Base-by-base conservation (phyloP, 2,888 invertebrate species). In the Sericinus montela region DNA sequence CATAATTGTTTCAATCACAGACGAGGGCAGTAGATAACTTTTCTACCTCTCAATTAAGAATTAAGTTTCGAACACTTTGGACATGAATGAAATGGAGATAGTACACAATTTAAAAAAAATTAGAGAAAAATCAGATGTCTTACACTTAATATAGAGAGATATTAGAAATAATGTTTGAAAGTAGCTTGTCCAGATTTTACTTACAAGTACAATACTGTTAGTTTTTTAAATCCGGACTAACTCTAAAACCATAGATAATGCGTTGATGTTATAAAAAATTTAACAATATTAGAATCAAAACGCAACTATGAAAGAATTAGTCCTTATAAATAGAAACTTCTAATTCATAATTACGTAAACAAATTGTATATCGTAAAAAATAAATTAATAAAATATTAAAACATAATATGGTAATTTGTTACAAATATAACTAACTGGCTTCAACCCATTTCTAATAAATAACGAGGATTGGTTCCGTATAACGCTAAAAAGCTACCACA, bases 1-100 rank as follows among this genome's bases (percentile, higher is more conserved):
- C 19, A 39, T 77, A 76, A 80, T 77, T 78, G 76, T 77, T 75
- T 70, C 65, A 76, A 77, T 73, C 74, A 72, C 75, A 70, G 76
- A 77, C 67, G 58, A 63, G 61, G 58, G 46, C 59, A 63, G 68
- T 70, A 65, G 65, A 49, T 67, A 59, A 62, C 11, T 5, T 13
- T 32, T 32, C 11, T 6, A 11, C 13, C 63, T 63, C 37, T 40
- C 25, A 32, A 25, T 41, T 38, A 49, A 28, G 38, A 44, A 44
- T 40, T 25, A 11, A 40, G 32, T 15, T 40, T 3, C 16, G 25
- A 40, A 40, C 34, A 36, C 19, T 7, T 1, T 13, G 14, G 23
- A 19, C 19, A 11, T 23, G 7, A 8, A 7, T 14, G 13, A 15
- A 7, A 4, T n/a, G 7, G 43, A 35, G 23, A 23, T 43, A 10